Base-by-base conservation (phyloP, 1,140 invertebrate species). In the Chelonus insularis region DNA sequence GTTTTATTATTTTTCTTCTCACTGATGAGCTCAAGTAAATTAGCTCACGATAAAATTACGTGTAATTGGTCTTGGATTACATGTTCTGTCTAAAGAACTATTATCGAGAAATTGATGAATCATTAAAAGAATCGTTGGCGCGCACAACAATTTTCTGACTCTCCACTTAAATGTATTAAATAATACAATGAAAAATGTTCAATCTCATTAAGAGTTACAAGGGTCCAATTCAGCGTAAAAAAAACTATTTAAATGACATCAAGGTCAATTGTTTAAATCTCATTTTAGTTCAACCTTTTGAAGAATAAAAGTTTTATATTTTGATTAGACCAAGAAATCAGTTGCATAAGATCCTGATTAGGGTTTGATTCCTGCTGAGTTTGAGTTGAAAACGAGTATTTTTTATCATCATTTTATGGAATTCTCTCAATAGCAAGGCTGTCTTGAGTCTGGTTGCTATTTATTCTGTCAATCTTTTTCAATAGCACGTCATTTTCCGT, bases 191-290 rank as follows among this genome's bases (percentile, higher is more conserved):
- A 43, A 16, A 16, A 43, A 8, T 43, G 41, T 8, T 16, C 14
- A 43, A 43, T 16, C 18, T 16, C 4, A 2, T 43, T 20, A 18
- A 43, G 12, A 16, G 14, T 8, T 21, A 48, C 23, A 56, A 45
- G 41, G 55, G 55, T 32, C 47, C 41, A 57, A 8, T 43, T n/a
- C 23, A 14, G 55, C 55, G 55, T 57, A 25, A 34, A 48, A 12
- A 36, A 18, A 57, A 11, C 41, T 25, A 32, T 16, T 52, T n/a
- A 29, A 14, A 11, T 47, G 55, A 57, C 55, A 45, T 47, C 55
- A 57, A 57, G 55, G 55, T 16, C 55, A 23, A 43, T 57, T 47
- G 41, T 57, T 57, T n/a, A n/a, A n/a, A n/a, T n/a, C n/a, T n/a
- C n/a, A n/a, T n/a, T n/a, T n/a, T n/a, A n/a, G n/a, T n/a, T n/a